Evolutionary conservation across 2,888 invertebrate species (phyloP).

Genomic region (Eupithecia centaureata): DNA sequence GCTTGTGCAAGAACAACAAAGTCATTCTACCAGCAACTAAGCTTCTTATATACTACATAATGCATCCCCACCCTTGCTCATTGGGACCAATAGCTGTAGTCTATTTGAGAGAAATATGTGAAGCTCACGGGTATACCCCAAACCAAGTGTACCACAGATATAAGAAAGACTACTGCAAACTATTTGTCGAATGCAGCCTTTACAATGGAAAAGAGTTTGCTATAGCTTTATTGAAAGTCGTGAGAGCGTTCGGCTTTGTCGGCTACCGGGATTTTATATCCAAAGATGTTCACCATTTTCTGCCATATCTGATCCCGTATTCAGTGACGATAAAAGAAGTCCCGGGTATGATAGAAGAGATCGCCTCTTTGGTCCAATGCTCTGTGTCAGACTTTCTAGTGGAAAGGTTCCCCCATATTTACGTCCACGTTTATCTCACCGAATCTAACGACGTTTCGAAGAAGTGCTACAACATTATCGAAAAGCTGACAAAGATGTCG

Average conservation of each 20-base stretch:
- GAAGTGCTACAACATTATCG: conserved; percentile 86
- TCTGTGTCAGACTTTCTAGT: conserved; percentile 85
- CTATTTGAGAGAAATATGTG: conserved; percentile 83
- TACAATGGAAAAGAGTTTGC: conserved; percentile 83
- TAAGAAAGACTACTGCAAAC: conserved; percentile 85
- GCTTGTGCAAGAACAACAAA: conserved; percentile 63
- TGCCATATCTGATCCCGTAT: conserved; percentile 86
- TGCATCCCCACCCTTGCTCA: conserved; percentile 84
- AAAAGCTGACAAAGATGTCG: conserved; percentile 83
- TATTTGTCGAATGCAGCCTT: conserved; percentile 85
- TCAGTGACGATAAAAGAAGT: conserved; percentile 83
- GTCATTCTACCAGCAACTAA: conserved; percentile 77
- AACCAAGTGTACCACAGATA: conserved; percentile 85
- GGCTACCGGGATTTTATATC: conserved; percentile 87
- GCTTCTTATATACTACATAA: conserved; percentile 84
- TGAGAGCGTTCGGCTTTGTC: conserved; percentile 87
- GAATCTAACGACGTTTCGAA: conserved; percentile 84
- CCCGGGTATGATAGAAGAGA: conserved; percentile 86
- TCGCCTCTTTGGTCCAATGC: conserved; percentile 84
- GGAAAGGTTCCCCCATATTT: conserved; percentile 88
- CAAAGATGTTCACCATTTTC: conserved; percentile 87
- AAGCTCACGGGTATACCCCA: conserved; percentile 79
- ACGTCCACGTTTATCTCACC: conserved; percentile 87
- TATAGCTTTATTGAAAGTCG: conserved; percentile 84
- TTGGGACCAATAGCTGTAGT: conserved; percentile 83